Evolutionary conservation across 2,888 invertebrate genomes (phyloP), one percentile per base, ranked within the genome.

Genomic region (Bellardia bayeri): DNA sequence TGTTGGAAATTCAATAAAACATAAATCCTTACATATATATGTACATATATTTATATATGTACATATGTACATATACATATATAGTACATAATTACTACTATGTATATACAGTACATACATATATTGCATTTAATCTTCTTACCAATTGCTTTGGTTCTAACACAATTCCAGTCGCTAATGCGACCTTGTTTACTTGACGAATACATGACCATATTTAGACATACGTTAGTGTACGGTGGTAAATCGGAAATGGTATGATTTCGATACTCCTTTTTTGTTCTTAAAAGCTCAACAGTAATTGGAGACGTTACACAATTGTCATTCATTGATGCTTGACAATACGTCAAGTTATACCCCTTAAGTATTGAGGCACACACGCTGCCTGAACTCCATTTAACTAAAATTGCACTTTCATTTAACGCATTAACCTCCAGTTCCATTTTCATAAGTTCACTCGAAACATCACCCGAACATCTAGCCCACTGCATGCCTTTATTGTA

Each of bases 401-500:
- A 94, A 37, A 96, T 95, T 66, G 92, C 94, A 33, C 85, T 89
- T 16, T 90, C 83, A 42, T 90, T 89, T n/a, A 80, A 56, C 6
- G 88, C 80, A 5, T 37, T 87, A 45, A 87, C 83, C 61, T 90
- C 89, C 0, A 90, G 89, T 68, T 89, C 89, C 80, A 90, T 82
- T 84, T 90, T 90, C 84, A 89, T 89, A n/a, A 91, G 89, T 16
- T 90, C 90, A 23, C 87, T 89, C 4, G 86, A 85, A 16, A 89
- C 63, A 56, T 89, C 89, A 16, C 90, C 90, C 1, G 90, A 90
- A 84, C 97, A 98, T 58, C 95, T 95, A 6, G 97, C 96, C 97
- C 97, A 97, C 4, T 96, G 94, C 96, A 98, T 97, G 2, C 97
- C 97, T 92, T 97, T 97, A 87, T 96, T 97, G 86, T 94, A 94